Conservation (phyloP, 2,888 invertebrate genomes). For the Cryptus armator region DNA sequence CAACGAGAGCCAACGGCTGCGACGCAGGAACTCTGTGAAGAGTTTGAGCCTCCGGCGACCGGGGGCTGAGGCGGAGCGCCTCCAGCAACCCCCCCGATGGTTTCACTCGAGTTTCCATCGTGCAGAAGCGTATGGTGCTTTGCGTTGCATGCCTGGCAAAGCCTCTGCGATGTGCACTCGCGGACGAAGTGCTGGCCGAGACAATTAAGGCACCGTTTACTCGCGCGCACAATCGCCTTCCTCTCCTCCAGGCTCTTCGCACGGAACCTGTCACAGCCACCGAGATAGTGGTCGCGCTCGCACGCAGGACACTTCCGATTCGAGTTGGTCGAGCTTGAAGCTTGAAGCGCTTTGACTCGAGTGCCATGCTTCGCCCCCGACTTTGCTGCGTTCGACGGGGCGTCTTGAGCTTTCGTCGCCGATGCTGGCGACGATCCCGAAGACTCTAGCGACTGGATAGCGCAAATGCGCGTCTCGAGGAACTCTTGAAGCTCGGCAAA, state of each 20-base stretch:
- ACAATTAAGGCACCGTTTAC: constrained; percentile 13
- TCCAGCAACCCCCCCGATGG: background rate
- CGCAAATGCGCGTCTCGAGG: constrained; percentile 3
- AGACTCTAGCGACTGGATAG: background rate
- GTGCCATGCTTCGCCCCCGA: background rate
- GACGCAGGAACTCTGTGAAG: background rate
- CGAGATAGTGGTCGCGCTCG: background rate
- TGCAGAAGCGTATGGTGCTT: constrained; percentile 2
- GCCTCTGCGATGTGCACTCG: background rate
- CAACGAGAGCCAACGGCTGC: background rate
- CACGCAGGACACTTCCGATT: background rate
- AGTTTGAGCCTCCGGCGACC: background rate
- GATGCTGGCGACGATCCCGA: background rate
- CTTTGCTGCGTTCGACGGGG: background rate
- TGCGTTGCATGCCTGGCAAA: background rate
- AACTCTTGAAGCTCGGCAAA: background rate
- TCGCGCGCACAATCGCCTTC: background rate
- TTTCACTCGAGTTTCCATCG: background rate
- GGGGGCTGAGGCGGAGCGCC: background rate
- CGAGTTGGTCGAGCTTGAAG: background rate
- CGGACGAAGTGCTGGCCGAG: constrained; percentile 7
- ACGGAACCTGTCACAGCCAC: background rate
- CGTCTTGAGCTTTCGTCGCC: too few relatives aligned
- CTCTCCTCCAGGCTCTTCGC: background rate
- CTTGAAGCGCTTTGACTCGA: constrained; percentile 1